Conservation (phyloP, 2,113 vertebrate genomes). For the Rafetus swinhoei region DNA sequence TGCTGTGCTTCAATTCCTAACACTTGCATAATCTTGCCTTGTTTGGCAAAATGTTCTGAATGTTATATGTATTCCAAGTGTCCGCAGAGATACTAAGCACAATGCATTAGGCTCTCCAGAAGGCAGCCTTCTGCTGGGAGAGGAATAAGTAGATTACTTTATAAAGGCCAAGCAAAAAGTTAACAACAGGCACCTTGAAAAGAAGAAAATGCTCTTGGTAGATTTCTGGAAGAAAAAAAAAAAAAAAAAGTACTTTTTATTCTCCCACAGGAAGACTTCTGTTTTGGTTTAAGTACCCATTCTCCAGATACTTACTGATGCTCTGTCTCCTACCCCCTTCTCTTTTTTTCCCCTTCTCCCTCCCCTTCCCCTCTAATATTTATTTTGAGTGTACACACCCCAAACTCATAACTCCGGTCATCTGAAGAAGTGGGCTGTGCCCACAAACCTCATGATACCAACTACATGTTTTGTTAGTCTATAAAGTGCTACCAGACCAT, state of each 20-base stretch:
- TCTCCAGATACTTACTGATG: too few relatives aligned
- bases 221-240: neutral
- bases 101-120: neutral
- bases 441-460: too few relatives aligned
- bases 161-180: neutral
- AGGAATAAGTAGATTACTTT: neutral
- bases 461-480: too few relatives aligned
- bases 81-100: neutral
- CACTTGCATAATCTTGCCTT: neutral
- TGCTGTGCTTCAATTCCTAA: neutral
- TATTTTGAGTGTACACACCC: too few relatives aligned
- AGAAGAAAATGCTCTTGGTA: neutral
- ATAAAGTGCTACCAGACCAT: too few relatives aligned
- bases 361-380: too few relatives aligned
- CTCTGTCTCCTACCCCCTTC: too few relatives aligned
- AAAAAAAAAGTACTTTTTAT: neutral
- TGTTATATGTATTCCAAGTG: neutral
- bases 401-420: too few relatives aligned
- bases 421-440: too few relatives aligned
- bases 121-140: neutral
- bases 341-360: too few relatives aligned
- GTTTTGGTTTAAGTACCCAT: too few relatives aligned
- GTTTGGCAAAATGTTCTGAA: neutral
- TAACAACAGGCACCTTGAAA: conserved; percentile 12
- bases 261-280: neutral